Evolutionary conservation across 2,113 vertebrate genomes (phyloP).

Genomic region (cat (Felis catus)): F.catus_Fca126_mat1.0 CM031420.1:157561001-157561500

Average conservation of each 20-base stretch:
- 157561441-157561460: not conserved
- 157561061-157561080: not conserved
- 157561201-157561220: not conserved
- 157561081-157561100: not conserved
- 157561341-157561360: not conserved
- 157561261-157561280: not conserved
- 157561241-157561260: not conserved
- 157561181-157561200: not conserved
- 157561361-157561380: not conserved
- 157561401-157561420: not conserved
- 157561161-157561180: not conserved
- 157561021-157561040: not conserved
- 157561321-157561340: not conserved
- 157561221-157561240: not conserved
- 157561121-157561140: not conserved
- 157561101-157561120: not conserved
- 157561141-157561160: not conserved
- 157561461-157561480: not conserved
- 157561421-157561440: not conserved
- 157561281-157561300: not conserved
- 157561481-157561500: not conserved
- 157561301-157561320: not conserved
- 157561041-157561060: not conserved
- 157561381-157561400: not conserved
- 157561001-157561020: not conserved